Evolutionary conservation across 2,797 vertebrate species (phyloP), one percentile per base, ranked within the genome.

Genomic region (Sebastes matsubarae): DNA sequence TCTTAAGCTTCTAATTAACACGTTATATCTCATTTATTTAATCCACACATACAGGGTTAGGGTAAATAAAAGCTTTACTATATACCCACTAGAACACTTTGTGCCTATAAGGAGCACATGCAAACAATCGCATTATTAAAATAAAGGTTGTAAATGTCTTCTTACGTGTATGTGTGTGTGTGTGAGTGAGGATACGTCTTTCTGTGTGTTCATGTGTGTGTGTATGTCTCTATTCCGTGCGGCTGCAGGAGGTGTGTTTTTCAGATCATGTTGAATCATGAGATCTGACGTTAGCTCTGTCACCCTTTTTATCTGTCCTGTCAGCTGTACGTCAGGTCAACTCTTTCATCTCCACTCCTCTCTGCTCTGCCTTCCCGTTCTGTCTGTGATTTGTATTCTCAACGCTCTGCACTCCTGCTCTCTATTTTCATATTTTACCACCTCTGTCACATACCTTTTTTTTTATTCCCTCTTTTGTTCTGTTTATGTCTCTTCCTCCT

Each of bases 221-320:
- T 66, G 34, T 61, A 6, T 58, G 52, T 29, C 54, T 80, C 18
- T 1, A 14, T 32, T 60, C 64, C 27, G 30, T 4, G n/a, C 22
- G 65, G 60, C 59, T 72, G 78, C n/a, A 30, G 27, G 55, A 67
- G 57, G 46, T 74, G 58, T 85, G 2, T 85, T 82, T 61, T 61
- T 74, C 68, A 73, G 58, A 29, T 38, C 16, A 12, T 22, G 75
- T 88, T 72, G 34, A 76, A 71, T 91, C 89, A 86, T 80, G 65
- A 81, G 79, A 66, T 82, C 79, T 90, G 87, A 89, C 83, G 68
- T 81, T 61, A 70, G 57, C 24, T 36, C 77, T 83, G 72, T 79
- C 84, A 52, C 42, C 65, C 58, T 61, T 64, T 84, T 64, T 36
- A 63, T 88, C 80, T 12, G 30, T 76, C 69, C 77, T 30, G 50